These are phyloP conservation scores for Andrena fulva DNA, from an alignment of 2,888 invertebrate genomes.

Conservation along the genomic window DNA sequence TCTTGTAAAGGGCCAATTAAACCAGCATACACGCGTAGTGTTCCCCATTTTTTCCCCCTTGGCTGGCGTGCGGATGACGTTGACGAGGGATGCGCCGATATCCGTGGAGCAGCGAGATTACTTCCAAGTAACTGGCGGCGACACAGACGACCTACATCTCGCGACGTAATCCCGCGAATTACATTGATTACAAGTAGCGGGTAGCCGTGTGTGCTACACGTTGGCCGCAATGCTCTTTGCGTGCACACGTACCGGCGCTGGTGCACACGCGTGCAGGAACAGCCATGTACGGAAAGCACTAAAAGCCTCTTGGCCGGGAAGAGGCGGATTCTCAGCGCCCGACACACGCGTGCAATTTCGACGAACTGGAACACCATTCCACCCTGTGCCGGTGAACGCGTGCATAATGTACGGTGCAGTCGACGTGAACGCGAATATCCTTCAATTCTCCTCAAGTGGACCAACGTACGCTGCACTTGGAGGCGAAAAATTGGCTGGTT, in stretches of 20 bases:
- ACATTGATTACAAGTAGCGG: constrained; percentile 39
- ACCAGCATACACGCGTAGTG: constrained; percentile 1
- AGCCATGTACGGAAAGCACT: constrained; percentile 27
- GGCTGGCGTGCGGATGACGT: neutral
- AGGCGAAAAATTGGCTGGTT: neutral
- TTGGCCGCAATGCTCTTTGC: constrained; percentile 5
- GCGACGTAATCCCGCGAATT: constrained; percentile 37
- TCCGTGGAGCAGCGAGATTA: neutral
- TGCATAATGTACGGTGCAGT: constrained; percentile 34
- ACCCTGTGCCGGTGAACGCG: neutral
- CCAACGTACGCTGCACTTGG: neutral
- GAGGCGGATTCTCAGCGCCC: constrained; percentile 30
- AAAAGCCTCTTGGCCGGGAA: constrained; percentile 56
- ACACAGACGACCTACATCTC: constrained; percentile 22
- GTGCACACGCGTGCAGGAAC: neutral
- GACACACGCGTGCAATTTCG: constrained; percentile 6
- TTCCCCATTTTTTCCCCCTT: constrained; percentile 5
- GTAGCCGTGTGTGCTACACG: constrained; percentile 16
- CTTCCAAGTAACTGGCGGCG: constrained; percentile 8
- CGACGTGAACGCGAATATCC: constrained; percentile 29
- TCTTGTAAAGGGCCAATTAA: constrained; percentile 18
- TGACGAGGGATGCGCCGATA: constrained; percentile 1
- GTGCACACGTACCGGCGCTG: too few relatives aligned
- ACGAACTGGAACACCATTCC: constrained; percentile 4
- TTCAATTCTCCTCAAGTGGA: constrained; percentile 36